These are phyloP conservation scores for Threskiornis aethiopicus DNA, from an alignment of 2,797 vertebrate species.

Conservation along the genomic window DNA sequence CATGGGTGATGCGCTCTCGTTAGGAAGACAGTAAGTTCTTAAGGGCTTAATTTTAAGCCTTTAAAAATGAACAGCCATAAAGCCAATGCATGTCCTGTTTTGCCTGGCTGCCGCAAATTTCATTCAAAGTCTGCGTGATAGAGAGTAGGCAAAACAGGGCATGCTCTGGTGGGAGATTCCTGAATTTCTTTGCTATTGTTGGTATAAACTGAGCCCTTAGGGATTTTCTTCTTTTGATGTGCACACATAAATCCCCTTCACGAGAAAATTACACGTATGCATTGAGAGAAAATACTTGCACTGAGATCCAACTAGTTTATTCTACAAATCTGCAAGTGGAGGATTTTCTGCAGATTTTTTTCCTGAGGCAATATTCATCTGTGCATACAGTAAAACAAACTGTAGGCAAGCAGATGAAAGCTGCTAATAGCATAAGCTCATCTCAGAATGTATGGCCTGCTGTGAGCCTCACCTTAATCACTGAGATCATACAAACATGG, in stretches of 20 bases:
- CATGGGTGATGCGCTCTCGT: background rate
- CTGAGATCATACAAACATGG: background rate
- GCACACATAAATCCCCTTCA: slow-evolving; percentile 1
- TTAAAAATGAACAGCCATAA: background rate
- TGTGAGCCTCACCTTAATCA: background rate
- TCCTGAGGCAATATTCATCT: background rate
- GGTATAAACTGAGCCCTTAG: slow-evolving; percentile 26
- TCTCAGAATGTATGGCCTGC: background rate
- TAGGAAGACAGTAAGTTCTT: background rate
- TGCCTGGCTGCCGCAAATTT: background rate
- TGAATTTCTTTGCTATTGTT: slow-evolving; percentile 26
- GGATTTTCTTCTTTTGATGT: slow-evolving; percentile 52
- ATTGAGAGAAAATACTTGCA: background rate
- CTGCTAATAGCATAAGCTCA: background rate
- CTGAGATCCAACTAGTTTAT: background rate
- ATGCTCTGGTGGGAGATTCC: slow-evolving; percentile 18
- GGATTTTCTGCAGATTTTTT: slow-evolving; percentile 2
- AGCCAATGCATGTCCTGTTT: background rate
- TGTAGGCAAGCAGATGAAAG: slow-evolving; percentile 1
- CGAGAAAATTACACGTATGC: background rate
- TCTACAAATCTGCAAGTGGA: background rate
- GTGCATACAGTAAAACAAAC: background rate
- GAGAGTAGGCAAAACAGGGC: slow-evolving; percentile 4
- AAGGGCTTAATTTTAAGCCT: background rate
- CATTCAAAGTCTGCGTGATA: background rate